A percentile compares a stretch with the other conserved stretches of the same genome.
Evolutionary conservation across 35 echinoderm and acorn worm species (phyloP).

Genomic region (Strongylocentrotus purpuratus): DNA sequence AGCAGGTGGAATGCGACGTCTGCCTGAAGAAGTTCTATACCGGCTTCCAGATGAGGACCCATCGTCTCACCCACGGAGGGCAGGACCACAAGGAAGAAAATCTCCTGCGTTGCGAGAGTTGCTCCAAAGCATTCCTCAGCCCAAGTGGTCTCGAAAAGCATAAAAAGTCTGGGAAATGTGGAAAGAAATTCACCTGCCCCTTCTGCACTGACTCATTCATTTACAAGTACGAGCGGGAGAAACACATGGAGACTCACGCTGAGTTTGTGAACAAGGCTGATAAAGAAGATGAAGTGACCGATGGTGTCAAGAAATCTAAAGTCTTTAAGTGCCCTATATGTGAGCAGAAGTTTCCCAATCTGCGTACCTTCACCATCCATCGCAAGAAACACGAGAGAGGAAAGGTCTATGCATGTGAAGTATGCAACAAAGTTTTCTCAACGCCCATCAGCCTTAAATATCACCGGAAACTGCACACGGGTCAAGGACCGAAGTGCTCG

Average conservation of each 20-base stretch:
- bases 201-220: background rate
- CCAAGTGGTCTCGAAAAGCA: background rate
- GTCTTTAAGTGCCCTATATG: background rate
- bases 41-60: background rate
- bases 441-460: background rate
- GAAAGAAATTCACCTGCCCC: background rate
- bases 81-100: constrained; percentile 36
- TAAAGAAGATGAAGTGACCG: background rate
- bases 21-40: constrained; percentile 55
- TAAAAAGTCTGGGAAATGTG: background rate
- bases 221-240: background rate
- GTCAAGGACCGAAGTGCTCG: background rate
- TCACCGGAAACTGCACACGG: background rate
- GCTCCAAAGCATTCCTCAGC: background rate
- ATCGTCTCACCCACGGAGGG: background rate
- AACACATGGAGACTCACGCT: background rate
- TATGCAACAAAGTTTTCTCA: background rate
- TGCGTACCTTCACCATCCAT: background rate
- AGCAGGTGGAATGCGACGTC: constrained; percentile 64
- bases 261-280: background rate
- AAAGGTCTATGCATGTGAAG: constrained; percentile 9
- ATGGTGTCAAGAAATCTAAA: background rate
- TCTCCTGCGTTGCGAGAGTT: background rate
- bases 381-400: background rate
- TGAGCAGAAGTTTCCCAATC: background rate